Percentiles rank a stretch among this genome's conserved stretches.
Conservation (phyloP, 2,797 vertebrate genomes). For the Microchirus variegatus region DNA sequence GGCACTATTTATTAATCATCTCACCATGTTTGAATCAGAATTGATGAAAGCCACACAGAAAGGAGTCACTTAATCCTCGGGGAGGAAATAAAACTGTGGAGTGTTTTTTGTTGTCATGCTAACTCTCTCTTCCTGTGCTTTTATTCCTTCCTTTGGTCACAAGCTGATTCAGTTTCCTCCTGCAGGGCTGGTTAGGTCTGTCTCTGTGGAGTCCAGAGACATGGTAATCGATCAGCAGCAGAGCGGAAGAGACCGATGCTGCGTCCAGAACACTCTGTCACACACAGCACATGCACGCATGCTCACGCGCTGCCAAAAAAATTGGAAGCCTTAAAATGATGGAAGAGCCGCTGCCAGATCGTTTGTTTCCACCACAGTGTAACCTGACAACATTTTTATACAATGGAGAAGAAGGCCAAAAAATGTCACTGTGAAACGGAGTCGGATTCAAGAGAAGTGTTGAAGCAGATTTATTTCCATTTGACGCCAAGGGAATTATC, state of each 20-base stretch:
- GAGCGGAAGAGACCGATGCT: slow-evolving; percentile 65
- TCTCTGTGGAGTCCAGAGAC: slow-evolving; percentile 71
- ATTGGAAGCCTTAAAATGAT: slow-evolving; percentile 14
- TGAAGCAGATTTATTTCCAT: slow-evolving; percentile 18
- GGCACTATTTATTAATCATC: slow-evolving; percentile 59
- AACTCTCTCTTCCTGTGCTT: slow-evolving; percentile 38
- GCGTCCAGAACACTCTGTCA: slow-evolving; percentile 53
- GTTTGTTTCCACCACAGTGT: slow-evolving; percentile 18
- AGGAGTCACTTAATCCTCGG: slow-evolving; percentile 4
- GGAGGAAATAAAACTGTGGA: slow-evolving; percentile 30
- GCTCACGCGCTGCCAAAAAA: slow-evolving; percentile 31
- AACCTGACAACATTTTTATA: slow-evolving; percentile 17
- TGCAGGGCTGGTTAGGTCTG: slow-evolving; percentile 54
- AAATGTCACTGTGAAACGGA: not conserved
- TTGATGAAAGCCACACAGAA: slow-evolving; percentile 22
- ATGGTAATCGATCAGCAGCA: slow-evolving; percentile 70
- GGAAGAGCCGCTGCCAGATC: slow-evolving; percentile 1
- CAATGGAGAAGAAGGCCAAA: slow-evolving; percentile 3
- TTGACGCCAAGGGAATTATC: slow-evolving; percentile 8
- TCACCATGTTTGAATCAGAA: slow-evolving; percentile 30
- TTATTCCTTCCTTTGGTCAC: slow-evolving; percentile 33
- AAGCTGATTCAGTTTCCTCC: slow-evolving; percentile 57
- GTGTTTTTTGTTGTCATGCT: slow-evolving; percentile 49
- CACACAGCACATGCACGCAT: slow-evolving; percentile 30
- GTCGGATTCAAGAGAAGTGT: not conserved